A percentile compares a stretch with the other conserved stretches of the same genome.
phyloP scores from a whole-genome alignment of 2,797 vertebrate genomes.

The Heteromormyrus szaboi region DNA sequence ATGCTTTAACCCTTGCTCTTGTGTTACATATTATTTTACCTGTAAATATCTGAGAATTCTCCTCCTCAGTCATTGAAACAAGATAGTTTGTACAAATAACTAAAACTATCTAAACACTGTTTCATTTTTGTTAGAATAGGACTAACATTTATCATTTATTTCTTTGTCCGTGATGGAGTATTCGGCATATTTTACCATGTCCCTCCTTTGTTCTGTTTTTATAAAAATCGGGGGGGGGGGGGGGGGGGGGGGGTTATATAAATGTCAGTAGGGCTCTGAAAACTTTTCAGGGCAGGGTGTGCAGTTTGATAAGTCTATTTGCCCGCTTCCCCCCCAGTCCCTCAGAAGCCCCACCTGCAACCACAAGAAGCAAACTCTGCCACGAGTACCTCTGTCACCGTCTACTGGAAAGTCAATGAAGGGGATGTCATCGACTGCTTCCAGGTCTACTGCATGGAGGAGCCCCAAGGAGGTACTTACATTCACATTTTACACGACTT shows the following conservation, averaged over 20 bases:
- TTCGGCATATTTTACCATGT: background rate
- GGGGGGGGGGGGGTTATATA: background rate
- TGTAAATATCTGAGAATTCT: background rate
- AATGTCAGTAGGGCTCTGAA: background rate
- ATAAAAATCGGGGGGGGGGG: background rate
- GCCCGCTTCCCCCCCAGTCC: constrained; percentile 59
- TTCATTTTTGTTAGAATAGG: background rate
- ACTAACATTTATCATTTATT: background rate
- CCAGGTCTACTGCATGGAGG: constrained; percentile 94
- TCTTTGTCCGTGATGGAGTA: background rate
- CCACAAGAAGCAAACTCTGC: constrained; percentile 83
- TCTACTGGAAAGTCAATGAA: constrained; percentile 84
- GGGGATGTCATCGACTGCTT: constrained; percentile 86
- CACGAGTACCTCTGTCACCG: constrained; percentile 79
- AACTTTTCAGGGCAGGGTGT: background rate
- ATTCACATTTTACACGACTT: background rate
- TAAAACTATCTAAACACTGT: background rate
- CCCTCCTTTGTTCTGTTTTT: background rate
- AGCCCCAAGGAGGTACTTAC: constrained; percentile 71
- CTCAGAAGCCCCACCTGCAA: constrained; percentile 76
- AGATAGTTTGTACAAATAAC: background rate
- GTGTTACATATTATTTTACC: background rate
- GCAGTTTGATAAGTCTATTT: background rate
- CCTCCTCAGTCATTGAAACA: background rate
- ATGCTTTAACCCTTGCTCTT: background rate